phyloP scores from a whole-genome alignment of 2,797 vertebrate genomes.

The Lycodopsis pacificus region DNA sequence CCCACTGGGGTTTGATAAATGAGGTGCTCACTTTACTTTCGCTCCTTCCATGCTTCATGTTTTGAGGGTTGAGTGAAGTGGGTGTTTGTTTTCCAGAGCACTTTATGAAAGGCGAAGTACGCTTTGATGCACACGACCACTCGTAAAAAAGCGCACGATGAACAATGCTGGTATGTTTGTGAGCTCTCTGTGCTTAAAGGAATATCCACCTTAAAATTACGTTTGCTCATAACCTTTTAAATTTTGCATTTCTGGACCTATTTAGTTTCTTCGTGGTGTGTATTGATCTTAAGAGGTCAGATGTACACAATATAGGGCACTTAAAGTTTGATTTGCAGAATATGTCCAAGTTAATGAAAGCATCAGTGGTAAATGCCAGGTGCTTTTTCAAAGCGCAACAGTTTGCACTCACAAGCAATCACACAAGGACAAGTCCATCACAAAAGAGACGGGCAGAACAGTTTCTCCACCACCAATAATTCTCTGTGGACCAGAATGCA shows the following conservation, averaged over 20 bases:
- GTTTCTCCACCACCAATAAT: constrained; percentile 5
- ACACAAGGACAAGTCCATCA: constrained; percentile 30
- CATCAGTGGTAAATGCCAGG: background rate
- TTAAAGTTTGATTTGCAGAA: constrained; percentile 10
- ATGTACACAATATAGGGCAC: background rate
- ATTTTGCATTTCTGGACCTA: constrained; percentile 1
- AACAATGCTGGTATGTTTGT: constrained; percentile 19
- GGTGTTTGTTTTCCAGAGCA: constrained; percentile 75
- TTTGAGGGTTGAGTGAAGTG: constrained; percentile 74
- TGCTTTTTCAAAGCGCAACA: constrained; percentile 26
- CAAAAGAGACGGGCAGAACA: constrained; percentile 23
- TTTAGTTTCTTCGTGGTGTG: background rate
- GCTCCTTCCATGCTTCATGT: constrained; percentile 65
- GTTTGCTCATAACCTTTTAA: constrained; percentile 1
- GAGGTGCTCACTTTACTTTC: constrained; percentile 72
- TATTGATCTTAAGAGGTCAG: background rate
- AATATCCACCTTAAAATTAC: constrained; percentile 19
- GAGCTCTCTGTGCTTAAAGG: background rate
- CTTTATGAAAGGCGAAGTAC: constrained; percentile 60
- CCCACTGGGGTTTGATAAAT: constrained; percentile 83
- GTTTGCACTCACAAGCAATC: constrained; percentile 33
- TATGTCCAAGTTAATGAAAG: constrained; percentile 18
- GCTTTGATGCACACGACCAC: constrained; percentile 67
- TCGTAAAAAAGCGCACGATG: constrained; percentile 38
- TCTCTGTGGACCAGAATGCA: constrained; percentile 7